Percentiles rank a stretch among this genome's conserved stretches.
These are phyloP conservation scores for Agonum fuliginosum DNA, from an alignment of 2,888 invertebrate species.

Conservation along the genomic window DNA sequence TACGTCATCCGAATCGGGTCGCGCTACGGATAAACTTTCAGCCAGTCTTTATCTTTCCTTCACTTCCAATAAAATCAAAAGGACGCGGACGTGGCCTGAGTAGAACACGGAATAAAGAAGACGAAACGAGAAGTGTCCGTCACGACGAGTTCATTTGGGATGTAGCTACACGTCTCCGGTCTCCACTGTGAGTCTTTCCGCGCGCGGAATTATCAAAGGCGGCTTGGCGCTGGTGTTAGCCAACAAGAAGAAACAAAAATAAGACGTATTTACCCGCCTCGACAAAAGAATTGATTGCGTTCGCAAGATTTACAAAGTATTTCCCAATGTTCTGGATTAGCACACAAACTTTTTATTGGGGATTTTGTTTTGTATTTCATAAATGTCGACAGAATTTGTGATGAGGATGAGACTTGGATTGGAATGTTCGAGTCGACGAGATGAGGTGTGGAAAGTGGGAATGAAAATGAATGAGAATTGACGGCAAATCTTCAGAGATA, in stretches of 20 bases:
- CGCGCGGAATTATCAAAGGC: conserved; percentile 50
- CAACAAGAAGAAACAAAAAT: conserved; percentile 57
- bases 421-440: too few relatives aligned
- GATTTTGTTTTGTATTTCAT: conserved; percentile 51
- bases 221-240: conserved; percentile 5
- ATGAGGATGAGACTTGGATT: too few relatives aligned
- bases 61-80: conserved; percentile 59
- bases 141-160: conserved; percentile 53
- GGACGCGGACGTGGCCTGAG: conserved; percentile 8
- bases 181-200: background rate
- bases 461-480: conserved; percentile 47
- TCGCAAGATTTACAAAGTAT: conserved; percentile 45
- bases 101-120: conserved; percentile 44
- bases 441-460: conserved; percentile 26
- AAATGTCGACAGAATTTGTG: conserved; percentile 40
- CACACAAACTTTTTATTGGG: conserved; percentile 41
- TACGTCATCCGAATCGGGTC: conserved; percentile 57
- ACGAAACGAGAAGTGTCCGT: conserved; percentile 48
- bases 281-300: conserved; percentile 52
- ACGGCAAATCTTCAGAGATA: conserved; percentile 23
- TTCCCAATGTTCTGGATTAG: conserved; percentile 28
- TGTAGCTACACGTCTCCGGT: conserved; percentile 51
- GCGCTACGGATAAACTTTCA: conserved; percentile 57
- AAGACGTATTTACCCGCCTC: conserved; percentile 39
- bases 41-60: conserved; percentile 59